Conservation (phyloP, 2,888 invertebrate species). For the Lasioglossum calceatum region DNA sequence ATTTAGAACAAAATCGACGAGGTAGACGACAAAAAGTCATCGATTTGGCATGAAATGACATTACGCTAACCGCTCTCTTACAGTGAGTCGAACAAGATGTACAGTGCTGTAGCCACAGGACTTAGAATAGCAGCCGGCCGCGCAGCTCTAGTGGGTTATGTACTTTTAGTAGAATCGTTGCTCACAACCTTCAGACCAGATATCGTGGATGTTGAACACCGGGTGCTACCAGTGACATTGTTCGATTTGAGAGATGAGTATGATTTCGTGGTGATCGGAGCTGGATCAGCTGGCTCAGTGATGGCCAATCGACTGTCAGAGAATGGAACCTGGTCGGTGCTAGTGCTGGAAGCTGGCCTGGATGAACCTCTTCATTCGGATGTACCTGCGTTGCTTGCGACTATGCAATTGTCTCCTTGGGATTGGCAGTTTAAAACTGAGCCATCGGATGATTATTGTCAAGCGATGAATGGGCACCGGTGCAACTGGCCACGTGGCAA, state of each 20-base stretch:
- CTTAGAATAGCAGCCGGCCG: fast-evolving
- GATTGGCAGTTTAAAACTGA: slow-evolving; percentile 95
- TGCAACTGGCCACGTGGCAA: slow-evolving; percentile 85
- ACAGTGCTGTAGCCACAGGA: fast-evolving
- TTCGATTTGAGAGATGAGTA: slow-evolving; percentile 87
- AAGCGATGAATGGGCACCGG: slow-evolving; percentile 82
- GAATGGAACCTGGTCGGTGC: slow-evolving; percentile 89
- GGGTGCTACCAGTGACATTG: slow-evolving; percentile 86
- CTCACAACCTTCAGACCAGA: slow-evolving; percentile 89
- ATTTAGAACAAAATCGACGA: no score
- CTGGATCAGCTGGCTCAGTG: slow-evolving; percentile 93
- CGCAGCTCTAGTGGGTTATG: no score
- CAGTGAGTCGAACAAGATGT: no score
- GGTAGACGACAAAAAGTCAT: no score
- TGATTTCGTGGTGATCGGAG: slow-evolving; percentile 93
- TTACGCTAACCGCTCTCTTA: no score
- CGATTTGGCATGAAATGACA: no score
- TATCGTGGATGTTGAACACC: slow-evolving; percentile 88
- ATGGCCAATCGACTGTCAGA: slow-evolving; percentile 92
- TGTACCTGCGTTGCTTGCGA: slow-evolving; percentile 89
- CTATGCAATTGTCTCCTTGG: slow-evolving; percentile 89
- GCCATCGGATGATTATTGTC: slow-evolving; percentile 89
- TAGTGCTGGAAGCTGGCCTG: slow-evolving; percentile 92
- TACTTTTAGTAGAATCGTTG: slow-evolving; percentile 86
- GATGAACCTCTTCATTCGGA: slow-evolving; percentile 91